Evolutionary conservation across 2,797 vertebrate genomes (phyloP).

Genomic region (Oreochromis grahami): DNA sequence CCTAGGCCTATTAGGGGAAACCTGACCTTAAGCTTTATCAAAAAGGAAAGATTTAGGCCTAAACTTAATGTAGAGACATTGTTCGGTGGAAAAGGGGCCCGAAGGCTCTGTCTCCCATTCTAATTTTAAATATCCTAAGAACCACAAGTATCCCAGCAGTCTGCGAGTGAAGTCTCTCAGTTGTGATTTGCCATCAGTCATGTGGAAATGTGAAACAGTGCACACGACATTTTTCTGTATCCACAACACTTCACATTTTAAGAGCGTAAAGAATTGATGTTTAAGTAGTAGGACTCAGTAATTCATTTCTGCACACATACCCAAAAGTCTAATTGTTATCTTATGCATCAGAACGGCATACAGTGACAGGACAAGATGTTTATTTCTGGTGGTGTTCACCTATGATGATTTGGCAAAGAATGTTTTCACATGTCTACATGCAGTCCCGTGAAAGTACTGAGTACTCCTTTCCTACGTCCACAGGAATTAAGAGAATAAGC

Average conservation of each 20-base stretch:
- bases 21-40: not conserved
- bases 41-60: not conserved
- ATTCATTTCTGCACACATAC: not conserved
- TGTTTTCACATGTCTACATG: not conserved
- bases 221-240: not conserved
- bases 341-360: accelerated
- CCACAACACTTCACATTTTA: not conserved
- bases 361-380: not conserved
- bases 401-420: not conserved
- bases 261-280: not conserved
- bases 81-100: not conserved
- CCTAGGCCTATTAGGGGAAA: not conserved
- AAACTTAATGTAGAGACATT: not conserved
- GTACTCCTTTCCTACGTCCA: not conserved
- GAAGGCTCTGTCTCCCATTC: not conserved
- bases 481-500: not conserved
- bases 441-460: not conserved
- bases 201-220: not conserved
- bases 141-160: not conserved
- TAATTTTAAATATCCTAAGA: not conserved
- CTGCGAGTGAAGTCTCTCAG: not conserved
- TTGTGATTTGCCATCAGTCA: not conserved
- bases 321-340: not conserved
- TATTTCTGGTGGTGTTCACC: not conserved
- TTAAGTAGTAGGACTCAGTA: not conserved